Conservation (phyloP, 2,888 invertebrate genomes). For the Apotomis betuletana region DNA sequence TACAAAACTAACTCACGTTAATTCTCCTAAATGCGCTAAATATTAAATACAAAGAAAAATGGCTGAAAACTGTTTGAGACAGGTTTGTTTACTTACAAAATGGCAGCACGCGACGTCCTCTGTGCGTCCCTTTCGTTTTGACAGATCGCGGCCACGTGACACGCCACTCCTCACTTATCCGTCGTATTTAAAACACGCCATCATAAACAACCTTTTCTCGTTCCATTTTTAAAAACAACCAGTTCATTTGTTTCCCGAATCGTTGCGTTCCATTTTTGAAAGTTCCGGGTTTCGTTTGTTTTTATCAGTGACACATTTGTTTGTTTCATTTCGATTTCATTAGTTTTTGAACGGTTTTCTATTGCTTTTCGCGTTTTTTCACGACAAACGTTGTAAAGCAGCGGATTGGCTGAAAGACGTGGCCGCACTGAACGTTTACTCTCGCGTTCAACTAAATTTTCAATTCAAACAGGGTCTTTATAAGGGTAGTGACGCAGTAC, state of each 20-base stretch:
- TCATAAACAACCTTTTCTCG: constrained; percentile 42
- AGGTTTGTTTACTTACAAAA: constrained; percentile 60
- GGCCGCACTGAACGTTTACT: constrained; percentile 73
- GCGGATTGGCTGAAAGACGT: constrained; percentile 81
- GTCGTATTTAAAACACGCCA: constrained; percentile 38
- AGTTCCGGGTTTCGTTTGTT: constrained; percentile 3
- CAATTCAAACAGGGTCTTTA: constrained; percentile 83
- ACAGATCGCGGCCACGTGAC: constrained; percentile 71
- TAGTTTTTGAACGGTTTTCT: constrained; percentile 40
- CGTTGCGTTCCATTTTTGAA: constrained; percentile 13
- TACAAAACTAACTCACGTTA: too few species aligned
- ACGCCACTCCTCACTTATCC: constrained; percentile 55
- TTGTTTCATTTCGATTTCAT: constrained; percentile 1
- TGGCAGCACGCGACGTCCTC: constrained; percentile 55
- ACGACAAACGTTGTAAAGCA: constrained; percentile 61
- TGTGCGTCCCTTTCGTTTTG: constrained; percentile 66
- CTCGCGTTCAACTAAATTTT: constrained; percentile 81
- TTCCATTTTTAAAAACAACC: constrained; percentile 39
- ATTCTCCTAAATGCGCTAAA: neutral
- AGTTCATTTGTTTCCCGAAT: constrained; percentile 19
- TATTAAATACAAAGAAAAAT: neutral
- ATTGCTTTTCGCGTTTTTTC: constrained; percentile 45
- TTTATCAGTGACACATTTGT: neutral
- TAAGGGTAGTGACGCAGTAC: constrained; percentile 83
- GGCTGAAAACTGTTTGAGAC: neutral